These are phyloP conservation scores for Sylvicola fuscatus DNA, from an alignment of 2,888 invertebrate genomes.

Conservation along the genomic window DNA sequence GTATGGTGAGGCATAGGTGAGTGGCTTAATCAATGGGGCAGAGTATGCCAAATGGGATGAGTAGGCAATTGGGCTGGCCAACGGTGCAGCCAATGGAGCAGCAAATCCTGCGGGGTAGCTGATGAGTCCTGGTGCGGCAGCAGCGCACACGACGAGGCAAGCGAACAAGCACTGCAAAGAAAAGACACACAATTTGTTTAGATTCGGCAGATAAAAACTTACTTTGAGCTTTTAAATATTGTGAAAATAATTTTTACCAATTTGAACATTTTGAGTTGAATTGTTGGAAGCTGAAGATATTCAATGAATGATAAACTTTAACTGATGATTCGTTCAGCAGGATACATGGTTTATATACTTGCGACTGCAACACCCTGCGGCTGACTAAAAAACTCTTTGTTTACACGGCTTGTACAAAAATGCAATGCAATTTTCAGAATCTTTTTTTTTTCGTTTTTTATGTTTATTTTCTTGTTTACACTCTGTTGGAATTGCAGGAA, in stretches of 20 bases:
- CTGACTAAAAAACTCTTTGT: no score
- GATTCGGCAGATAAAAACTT: neutral
- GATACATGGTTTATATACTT: no score
- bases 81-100: neutral
- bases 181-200: neutral
- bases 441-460: no score
- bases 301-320: no score
- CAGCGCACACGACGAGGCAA: neutral
- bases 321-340: no score
- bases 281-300: neutral
- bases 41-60: neutral
- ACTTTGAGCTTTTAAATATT: neutral
- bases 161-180: neutral
- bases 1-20: constrained; percentile 1
- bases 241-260: neutral
- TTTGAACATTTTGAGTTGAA: constrained; percentile 1
- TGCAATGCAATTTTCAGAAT: no score
- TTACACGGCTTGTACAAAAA: no score
- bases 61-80: neutral
- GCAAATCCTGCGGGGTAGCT: neutral
- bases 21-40: neutral
- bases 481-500: no score
- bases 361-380: no score
- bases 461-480: no score
- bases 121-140: neutral